Conservation (phyloP, 2,797 vertebrate genomes). For the Microcaecilia unicolor region DNA sequence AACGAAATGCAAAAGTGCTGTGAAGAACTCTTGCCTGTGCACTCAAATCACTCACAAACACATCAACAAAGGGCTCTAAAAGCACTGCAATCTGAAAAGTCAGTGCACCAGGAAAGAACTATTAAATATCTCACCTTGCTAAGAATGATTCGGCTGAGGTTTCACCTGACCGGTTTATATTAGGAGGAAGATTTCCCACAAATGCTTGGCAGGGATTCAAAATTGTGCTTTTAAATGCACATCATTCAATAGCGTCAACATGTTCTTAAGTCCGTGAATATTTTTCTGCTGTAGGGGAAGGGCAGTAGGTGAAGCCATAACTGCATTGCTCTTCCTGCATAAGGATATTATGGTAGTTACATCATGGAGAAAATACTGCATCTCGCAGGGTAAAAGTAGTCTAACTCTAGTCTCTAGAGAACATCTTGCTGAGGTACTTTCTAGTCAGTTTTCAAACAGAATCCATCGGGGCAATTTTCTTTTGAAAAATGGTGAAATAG, state of each 20-base stretch:
- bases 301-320: too few relatives aligned
- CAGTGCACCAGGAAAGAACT: conserved; percentile 9
- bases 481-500: too few relatives aligned
- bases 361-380: too few relatives aligned
- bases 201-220: conserved; percentile 10
- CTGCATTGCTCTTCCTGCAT: too few relatives aligned
- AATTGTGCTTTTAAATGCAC: conserved; percentile 12
- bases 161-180: conserved; percentile 8
- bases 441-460: too few relatives aligned
- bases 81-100: conserved; percentile 15
- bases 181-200: conserved; percentile 23
- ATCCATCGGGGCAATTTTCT: too few relatives aligned
- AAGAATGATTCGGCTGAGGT: conserved; percentile 9
- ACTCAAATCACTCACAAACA: conserved; percentile 14
- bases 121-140: conserved; percentile 17
- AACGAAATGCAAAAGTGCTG: conserved; percentile 13
- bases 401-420: too few relatives aligned
- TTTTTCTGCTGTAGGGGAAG: too few relatives aligned
- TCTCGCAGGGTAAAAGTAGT: too few relatives aligned
- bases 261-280: too few relatives aligned
- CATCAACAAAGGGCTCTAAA: conserved; percentile 17
- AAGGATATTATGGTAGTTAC: too few relatives aligned
- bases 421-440: too few relatives aligned
- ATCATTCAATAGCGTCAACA: conserved; percentile 16
- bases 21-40: conserved; percentile 5